These are phyloP conservation scores for Leptosomus discolor DNA, from an alignment of 2,113 vertebrate genomes.

Conservation along the genomic window DNA sequence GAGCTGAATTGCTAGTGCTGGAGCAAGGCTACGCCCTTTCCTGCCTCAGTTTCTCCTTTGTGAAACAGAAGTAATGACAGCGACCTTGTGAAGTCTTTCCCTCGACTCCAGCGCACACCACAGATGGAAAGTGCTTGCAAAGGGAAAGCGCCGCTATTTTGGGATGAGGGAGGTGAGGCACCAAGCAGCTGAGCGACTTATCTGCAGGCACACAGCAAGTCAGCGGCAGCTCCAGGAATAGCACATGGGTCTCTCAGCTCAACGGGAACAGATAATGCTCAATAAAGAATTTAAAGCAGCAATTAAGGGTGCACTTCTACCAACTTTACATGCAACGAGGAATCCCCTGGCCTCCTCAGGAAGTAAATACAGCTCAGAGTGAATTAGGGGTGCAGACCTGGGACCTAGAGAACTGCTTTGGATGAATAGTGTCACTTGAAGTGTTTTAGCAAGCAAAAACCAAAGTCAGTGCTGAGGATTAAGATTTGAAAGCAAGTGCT, in stretches of 20 bases:
- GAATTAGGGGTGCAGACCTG: background rate
- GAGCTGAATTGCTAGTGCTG: background rate
- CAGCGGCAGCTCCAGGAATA: background rate
- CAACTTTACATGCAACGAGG: background rate
- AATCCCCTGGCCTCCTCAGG: background rate
- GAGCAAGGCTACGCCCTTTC: background rate
- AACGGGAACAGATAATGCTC: background rate
- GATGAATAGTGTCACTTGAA: background rate
- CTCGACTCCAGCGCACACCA: background rate
- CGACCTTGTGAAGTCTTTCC: background rate
- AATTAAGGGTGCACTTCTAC: background rate
- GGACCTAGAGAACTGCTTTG: background rate
- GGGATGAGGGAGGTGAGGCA: background rate
- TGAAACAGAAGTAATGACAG: background rate
- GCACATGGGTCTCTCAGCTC: background rate
- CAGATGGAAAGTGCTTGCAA: conserved; percentile 21
- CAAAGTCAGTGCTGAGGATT: conserved; percentile 10
- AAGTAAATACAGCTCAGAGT: background rate
- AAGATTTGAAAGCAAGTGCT: conserved; percentile 37
- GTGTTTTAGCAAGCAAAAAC: background rate
- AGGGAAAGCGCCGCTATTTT: background rate
- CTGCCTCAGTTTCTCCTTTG: conserved; percentile 30
- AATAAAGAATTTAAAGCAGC: conserved; percentile 26
- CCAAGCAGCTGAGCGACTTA: background rate
- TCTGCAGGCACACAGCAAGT: conserved; percentile 22